These are phyloP conservation scores for Apantesis nais DNA, from an alignment of 2,888 invertebrate species.

Conservation along the genomic window DNA sequence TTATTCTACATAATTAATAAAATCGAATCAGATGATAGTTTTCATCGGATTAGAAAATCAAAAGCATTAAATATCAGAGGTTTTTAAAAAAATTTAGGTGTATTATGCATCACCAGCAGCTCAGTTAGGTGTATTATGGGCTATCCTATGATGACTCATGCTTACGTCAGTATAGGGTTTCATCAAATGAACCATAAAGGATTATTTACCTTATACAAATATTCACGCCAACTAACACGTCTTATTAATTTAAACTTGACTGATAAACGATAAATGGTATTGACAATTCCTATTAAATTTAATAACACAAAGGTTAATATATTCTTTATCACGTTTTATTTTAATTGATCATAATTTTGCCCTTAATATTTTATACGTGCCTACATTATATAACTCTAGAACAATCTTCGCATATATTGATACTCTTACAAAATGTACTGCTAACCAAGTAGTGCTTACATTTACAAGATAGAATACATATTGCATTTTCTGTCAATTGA, in stretches of 20 bases:
- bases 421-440: background rate
- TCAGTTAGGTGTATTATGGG: too few species aligned
- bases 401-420: background rate
- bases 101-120: too few species aligned
- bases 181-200: too few species aligned
- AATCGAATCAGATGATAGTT: background rate
- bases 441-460: background rate
- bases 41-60: too few species aligned
- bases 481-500: slow-evolving; percentile 28
- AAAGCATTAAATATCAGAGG: too few species aligned
- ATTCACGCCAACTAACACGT: too few species aligned
- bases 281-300: background rate
- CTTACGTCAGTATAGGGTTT: too few species aligned
- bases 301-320: background rate
- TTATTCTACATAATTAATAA: background rate
- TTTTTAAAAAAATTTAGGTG: too few species aligned
- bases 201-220: too few species aligned
- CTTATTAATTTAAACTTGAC: too few species aligned
- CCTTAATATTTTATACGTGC: background rate
- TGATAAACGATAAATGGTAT: too few species aligned
- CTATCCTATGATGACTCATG: too few species aligned
- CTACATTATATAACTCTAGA: background rate
- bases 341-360: background rate
- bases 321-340: background rate
- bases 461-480: slow-evolving; percentile 13